phyloP scores from a whole-genome alignment of 2,888 invertebrate genomes.

The Acanthopleura granulata region DNA sequence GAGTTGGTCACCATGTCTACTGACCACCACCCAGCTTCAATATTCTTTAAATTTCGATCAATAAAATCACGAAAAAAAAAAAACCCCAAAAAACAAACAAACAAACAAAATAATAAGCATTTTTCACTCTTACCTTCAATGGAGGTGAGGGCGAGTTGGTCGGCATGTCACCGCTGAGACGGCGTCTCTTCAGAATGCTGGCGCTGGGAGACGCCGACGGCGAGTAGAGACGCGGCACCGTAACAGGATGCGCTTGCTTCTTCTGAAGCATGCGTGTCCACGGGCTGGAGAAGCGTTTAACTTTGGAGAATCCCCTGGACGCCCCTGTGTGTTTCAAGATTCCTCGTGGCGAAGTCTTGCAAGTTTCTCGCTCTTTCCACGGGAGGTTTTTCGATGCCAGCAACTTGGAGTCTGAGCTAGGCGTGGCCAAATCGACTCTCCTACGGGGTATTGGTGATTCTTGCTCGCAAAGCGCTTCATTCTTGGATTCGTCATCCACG shows the following conservation, averaged over 20 bases:
- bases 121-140: slow-evolving; percentile 44
- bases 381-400: neutral
- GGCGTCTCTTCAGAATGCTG: slow-evolving; percentile 58
- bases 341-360: neutral
- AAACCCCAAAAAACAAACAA: no score
- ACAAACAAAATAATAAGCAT: no score
- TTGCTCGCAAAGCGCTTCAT: neutral
- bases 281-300: neutral
- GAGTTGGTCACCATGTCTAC: no score
- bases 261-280: neutral
- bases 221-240: slow-evolving; percentile 43
- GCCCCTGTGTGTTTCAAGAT: neutral
- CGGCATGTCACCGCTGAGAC: slow-evolving; percentile 38
- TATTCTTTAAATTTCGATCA: no score
- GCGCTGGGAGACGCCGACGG: slow-evolving; percentile 64
- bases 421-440: neutral
- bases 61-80: no score
- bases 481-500: neutral
- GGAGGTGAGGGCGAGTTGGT: slow-evolving; percentile 57
- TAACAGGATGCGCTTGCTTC: neutral
- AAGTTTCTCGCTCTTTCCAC: neutral
- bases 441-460: neutral
- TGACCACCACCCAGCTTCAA: no score
- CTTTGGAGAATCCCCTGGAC: neutral
- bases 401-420: neutral